Evolutionary conservation across 2,888 invertebrate genomes (phyloP).

Genomic region (Gymnosoma rotundatum): DNA sequence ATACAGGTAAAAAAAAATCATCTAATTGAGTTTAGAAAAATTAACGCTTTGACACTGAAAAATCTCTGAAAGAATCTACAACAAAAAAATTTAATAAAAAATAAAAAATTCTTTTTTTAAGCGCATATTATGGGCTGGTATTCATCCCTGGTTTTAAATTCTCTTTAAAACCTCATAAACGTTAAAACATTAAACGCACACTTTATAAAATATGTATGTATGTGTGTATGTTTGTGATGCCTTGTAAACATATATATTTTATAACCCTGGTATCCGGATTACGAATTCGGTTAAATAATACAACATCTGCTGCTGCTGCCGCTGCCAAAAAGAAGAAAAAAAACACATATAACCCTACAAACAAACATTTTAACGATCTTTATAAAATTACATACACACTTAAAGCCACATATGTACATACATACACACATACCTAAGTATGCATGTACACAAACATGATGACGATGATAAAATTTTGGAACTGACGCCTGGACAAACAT

Average conservation of each 20-base stretch:
- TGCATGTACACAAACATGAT: conserved; percentile 1
- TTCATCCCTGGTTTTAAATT: conserved; percentile 63
- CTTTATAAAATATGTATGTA: neutral
- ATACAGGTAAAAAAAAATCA: conserved; percentile 63
- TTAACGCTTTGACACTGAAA: conserved; percentile 69
- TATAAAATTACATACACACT: neutral
- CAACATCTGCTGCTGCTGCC: conserved; percentile 69
- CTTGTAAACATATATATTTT: conserved; percentile 31
- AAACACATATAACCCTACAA: conserved; percentile 25
- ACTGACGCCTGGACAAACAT: conserved; percentile 52
- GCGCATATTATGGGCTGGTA: conserved; percentile 21
- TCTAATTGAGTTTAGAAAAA: conserved; percentile 69
- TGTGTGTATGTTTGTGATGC: conserved; percentile 14
- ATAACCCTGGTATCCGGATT: conserved; percentile 69
- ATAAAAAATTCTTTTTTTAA: neutral
- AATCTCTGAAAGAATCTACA: conserved; percentile 47
- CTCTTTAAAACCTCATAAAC: conserved; percentile 18
- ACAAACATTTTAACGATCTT: conserved; percentile 25
- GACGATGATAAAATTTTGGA: conserved; percentile 44
- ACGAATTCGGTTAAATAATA: conserved; percentile 69
- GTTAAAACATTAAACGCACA: conserved; percentile 16
- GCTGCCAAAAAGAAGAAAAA: conserved; percentile 49
- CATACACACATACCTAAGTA: neutral
- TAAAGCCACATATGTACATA: neutral
- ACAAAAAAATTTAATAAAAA: neutral